Percentiles rank a stretch among this genome's conserved stretches.
phyloP scores from a whole-genome alignment of 1,140 invertebrate species.

The Antheraea pernyi region DNA sequence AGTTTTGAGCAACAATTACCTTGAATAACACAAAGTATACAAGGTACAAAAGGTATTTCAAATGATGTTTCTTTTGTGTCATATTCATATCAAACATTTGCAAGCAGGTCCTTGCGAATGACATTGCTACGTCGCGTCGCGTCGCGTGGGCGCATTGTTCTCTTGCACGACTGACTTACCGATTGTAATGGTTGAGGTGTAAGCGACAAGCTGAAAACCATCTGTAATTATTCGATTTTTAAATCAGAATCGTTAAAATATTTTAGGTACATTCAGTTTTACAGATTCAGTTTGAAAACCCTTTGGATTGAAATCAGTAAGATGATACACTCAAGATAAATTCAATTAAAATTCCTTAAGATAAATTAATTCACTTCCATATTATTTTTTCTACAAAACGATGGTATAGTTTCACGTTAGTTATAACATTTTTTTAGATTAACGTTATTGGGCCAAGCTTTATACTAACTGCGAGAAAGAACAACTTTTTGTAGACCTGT shows the following conservation, averaged over 20 bases:
- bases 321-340: too few relatives aligned
- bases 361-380: too few relatives aligned
- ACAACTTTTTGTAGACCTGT: too few relatives aligned
- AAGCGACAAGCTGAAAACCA: slow-evolving; percentile 16
- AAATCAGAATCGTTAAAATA: neutral
- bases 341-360: too few relatives aligned
- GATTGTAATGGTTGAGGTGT: slow-evolving; percentile 24
- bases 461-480: too few relatives aligned
- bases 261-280: neutral
- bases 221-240: neutral
- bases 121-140: slow-evolving; percentile 35
- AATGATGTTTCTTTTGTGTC: slow-evolving; percentile 49
- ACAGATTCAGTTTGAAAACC: neutral
- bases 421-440: too few relatives aligned
- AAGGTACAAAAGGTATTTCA: slow-evolving; percentile 27
- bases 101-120: slow-evolving; percentile 51
- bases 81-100: slow-evolving; percentile 45
- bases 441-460: too few relatives aligned
- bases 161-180: slow-evolving; percentile 35
- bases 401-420: too few relatives aligned
- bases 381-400: too few relatives aligned
- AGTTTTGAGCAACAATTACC: neutral
- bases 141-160: slow-evolving; percentile 38
- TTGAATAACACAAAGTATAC: slow-evolving; percentile 13
- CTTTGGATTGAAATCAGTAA: too few relatives aligned